Evolutionary conservation across 30 jellyfish, hydroid and myxozoan species (phyloP).

Genomic region (Pseudorhiza aurosa): DNA sequence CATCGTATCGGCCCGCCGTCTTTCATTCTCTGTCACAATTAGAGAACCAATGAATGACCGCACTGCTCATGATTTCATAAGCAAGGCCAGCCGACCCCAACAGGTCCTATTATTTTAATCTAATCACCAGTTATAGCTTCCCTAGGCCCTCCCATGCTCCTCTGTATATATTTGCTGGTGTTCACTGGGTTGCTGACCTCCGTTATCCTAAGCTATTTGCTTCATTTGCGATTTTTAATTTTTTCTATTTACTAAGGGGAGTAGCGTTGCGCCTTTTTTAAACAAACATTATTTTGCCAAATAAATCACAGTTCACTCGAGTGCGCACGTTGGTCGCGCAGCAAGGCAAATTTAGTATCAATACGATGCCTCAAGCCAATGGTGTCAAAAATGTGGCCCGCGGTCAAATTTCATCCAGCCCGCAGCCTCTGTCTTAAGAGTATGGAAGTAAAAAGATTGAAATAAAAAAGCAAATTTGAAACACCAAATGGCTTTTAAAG

Average conservation of each 20-base stretch:
- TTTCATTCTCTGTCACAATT: background rate
- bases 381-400: too few relatives aligned
- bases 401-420: too few relatives aligned
- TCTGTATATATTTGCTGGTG: conserved; percentile 24
- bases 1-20: background rate
- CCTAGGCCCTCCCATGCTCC: background rate
- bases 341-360: too few relatives aligned
- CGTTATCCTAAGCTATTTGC: conserved; percentile 8
- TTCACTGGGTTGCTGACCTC: conserved; percentile 25
- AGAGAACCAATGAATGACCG: background rate
- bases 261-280: background rate
- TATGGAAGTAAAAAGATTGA: too few relatives aligned
- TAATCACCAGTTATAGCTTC: background rate
- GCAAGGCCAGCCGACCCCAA: conserved; percentile 34
- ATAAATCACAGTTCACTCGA: too few relatives aligned
- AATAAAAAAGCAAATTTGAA: too few relatives aligned
- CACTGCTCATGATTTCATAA: conserved; percentile 40
- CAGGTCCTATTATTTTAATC: conserved; percentile 27
- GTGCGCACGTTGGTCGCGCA: too few relatives aligned
- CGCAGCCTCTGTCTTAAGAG: too few relatives aligned
- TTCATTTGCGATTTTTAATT: background rate
- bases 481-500: too few relatives aligned
- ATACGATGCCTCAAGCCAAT: too few relatives aligned
- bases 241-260: background rate
- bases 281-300: too few relatives aligned